A percentile compares a stretch with the other conserved stretches of the same genome.
These are phyloP conservation scores for Ellobium chinense DNA, from an alignment of 2,888 invertebrate genomes.

Conservation along the genomic window DNA sequence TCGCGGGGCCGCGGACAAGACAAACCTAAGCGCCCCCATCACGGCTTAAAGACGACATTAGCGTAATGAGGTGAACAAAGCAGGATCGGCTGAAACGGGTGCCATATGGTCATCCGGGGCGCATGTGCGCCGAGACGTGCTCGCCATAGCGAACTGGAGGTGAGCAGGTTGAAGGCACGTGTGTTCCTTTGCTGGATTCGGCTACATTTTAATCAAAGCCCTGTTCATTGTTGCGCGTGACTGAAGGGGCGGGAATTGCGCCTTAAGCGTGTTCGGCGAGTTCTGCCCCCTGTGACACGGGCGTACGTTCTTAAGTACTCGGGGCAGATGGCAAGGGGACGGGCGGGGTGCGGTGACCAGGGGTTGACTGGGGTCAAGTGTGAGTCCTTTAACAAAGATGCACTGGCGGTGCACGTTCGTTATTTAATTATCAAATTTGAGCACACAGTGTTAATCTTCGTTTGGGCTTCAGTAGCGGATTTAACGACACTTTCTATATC, in stretches of 20 bases:
- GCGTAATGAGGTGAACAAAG: slow-evolving; percentile 34
- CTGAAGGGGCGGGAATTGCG: background rate
- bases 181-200: background rate
- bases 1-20: too few relatives aligned
- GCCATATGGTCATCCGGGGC: slow-evolving; percentile 34
- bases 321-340: slow-evolving; percentile 23
- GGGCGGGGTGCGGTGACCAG: slow-evolving; percentile 10
- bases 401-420: slow-evolving; percentile 14
- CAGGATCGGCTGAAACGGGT: background rate
- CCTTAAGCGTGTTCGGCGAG: background rate
- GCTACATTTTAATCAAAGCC: slow-evolving; percentile 42
- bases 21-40: background rate
- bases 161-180: slow-evolving; percentile 44
- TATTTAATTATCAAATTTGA: slow-evolving; percentile 26
- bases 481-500: too few relatives aligned
- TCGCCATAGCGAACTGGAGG: background rate
- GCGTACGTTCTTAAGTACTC: slow-evolving; percentile 27
- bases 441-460: background rate
- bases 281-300: background rate
- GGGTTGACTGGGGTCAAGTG: slow-evolving; percentile 32
- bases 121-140: slow-evolving; percentile 37
- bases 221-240: slow-evolving; percentile 24
- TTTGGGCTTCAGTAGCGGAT: too few relatives aligned
- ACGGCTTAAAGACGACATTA: slow-evolving; percentile 19
- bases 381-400: background rate